Base-by-base conservation (phyloP, 2,113 vertebrate species). In the Pedetes capensis region DNA sequence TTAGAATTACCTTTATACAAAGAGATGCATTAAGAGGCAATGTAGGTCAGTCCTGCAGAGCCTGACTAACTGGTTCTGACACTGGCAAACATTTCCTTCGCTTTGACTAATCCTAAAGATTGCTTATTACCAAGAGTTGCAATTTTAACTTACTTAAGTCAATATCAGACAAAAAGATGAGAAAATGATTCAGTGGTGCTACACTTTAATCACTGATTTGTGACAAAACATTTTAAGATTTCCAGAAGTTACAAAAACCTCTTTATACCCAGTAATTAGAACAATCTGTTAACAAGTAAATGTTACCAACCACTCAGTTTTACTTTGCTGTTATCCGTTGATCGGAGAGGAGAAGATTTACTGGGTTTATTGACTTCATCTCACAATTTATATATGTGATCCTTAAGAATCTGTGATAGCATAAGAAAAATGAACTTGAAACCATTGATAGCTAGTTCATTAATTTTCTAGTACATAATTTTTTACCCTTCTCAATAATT, bases 1-100 rank as follows among this genome's bases (percentile, higher is more conserved):
- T 90, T 94, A 97, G 96, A 97, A 97, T 95, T 88, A 92, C 88
- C 85, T 93, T 95, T 94, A 66, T 74, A 95, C 96, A 97, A 96
- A 97, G 87, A 95, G 93, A 88, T 91, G 76, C 91, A 94, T 95
- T 95, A 97, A 95, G 93, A 92, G 92, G 92, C 75, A 93, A 96
- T 95, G 87, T 94, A 92, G 96, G 92, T 96, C 95, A 97, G 81
- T 68, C 66, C 85, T 88, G 78, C 90, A 74, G 81, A 95, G 87
- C 92, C 90, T 85, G 92, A 96, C 92, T 47, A 82, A 95, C 95
- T 92, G 87, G 94, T 94, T 96, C 92, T 91, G 61, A 96, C 81
- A 59, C 39, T 64, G 47, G 90, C 59, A 96, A 91, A 76, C 86
- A 63, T 29, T 29, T 1, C 13, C 37, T 72, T 89, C 69, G 47